Conservation (phyloP, 2,113 vertebrate genomes). For the Athene noctua region DNA sequence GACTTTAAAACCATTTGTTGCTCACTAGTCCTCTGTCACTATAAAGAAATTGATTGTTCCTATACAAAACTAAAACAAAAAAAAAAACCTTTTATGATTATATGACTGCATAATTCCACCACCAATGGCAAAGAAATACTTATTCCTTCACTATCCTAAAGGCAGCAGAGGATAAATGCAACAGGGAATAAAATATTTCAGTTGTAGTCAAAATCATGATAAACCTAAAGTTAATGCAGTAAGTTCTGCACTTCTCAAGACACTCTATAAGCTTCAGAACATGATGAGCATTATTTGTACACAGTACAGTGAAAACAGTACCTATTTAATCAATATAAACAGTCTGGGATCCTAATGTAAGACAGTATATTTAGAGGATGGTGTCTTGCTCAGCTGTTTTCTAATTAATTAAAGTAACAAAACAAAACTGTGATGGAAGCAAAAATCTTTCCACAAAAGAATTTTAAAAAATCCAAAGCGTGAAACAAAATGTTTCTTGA, state of each 20-base stretch:
- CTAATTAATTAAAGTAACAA: slow-evolving; percentile 22
- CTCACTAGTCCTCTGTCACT: neutral
- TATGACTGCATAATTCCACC: neutral
- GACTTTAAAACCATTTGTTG: neutral
- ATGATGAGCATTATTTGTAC: neutral
- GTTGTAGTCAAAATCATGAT: neutral
- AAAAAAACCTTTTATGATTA: neutral
- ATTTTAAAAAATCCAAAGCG: neutral
- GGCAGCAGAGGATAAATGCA: neutral
- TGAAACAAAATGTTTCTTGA: neutral
- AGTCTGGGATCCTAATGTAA: slow-evolving; percentile 4
- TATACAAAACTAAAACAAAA: neutral
- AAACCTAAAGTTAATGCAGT: neutral
- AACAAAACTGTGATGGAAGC: neutral
- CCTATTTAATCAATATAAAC: slow-evolving; percentile 35
- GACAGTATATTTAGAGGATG: neutral
- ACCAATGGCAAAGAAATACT: neutral
- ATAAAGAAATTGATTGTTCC: neutral
- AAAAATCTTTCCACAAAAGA: neutral
- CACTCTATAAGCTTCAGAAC: neutral
- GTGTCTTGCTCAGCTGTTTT: neutral
- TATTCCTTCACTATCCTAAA: neutral
- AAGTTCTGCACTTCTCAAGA: neutral
- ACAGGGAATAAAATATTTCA: neutral
- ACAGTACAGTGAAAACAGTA: neutral